Evolutionary conservation across 1,140 invertebrate genomes (phyloP).

Genomic region (Phymorhynchus buccinoides): DNA sequence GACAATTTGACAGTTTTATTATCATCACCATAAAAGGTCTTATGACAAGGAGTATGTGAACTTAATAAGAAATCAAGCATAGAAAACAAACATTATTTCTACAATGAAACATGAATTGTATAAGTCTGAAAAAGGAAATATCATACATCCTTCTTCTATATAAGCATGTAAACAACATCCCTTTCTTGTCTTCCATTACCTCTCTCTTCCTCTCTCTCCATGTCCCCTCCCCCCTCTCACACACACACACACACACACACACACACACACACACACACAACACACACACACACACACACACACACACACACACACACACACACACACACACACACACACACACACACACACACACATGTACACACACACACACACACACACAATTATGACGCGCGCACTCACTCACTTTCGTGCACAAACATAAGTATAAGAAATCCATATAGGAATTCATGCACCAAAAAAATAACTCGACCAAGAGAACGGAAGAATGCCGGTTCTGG

Average conservation of each 20-base stretch:
- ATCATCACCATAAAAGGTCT: background rate
- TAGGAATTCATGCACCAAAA: background rate
- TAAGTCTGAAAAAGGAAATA: no score
- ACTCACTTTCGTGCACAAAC: background rate
- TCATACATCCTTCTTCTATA: no score
- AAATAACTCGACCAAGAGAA: no score
- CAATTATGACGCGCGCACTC: no score
- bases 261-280: constrained; percentile 19
- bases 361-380: background rate
- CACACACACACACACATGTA: background rate
- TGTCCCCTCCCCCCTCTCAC: background rate
- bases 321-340: background rate
- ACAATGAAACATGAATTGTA: background rate
- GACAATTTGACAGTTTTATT: background rate
- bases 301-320: background rate
- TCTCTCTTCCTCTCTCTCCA: no score
- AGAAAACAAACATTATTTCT: background rate
- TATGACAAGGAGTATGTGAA: background rate
- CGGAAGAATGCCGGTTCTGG: no score
- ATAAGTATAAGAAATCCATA: background rate
- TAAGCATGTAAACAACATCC: background rate
- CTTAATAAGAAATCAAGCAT: background rate
- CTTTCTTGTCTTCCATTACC: background rate
- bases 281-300: constrained; percentile 9
- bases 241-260: background rate